Conservation (phyloP, 2,888 invertebrate species). For the Hyposoter didymator region DNA sequence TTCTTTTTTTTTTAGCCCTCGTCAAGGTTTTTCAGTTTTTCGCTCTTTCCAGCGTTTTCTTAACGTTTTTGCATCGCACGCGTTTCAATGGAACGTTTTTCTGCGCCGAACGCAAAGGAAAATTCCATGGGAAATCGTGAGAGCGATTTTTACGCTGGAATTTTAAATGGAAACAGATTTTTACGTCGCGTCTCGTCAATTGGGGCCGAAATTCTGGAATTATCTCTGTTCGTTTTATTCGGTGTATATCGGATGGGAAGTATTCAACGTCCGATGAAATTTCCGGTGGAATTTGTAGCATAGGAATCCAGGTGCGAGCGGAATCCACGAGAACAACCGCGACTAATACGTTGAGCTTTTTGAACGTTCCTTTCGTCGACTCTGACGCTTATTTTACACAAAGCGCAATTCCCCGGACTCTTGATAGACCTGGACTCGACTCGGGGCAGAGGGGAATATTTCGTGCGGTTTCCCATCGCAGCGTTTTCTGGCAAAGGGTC, state of each 20-base stretch:
- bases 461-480: conserved; percentile 22
- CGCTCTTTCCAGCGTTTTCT: neutral
- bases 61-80: neutral
- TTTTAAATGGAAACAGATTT: too few species aligned
- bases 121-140: too few species aligned
- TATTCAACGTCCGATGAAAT: neutral
- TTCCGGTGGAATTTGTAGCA: neutral
- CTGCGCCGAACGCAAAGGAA: neutral
- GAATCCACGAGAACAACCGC: neutral
- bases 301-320: conserved; percentile 8
- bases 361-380: neutral
- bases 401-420: conserved; percentile 25
- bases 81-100: neutral
- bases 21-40: neutral
- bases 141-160: too few species aligned
- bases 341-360: neutral
- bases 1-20: neutral
- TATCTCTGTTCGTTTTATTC: too few species aligned
- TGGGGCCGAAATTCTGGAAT: too few species aligned
- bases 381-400: conserved; percentile 30
- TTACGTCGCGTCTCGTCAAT: too few species aligned
- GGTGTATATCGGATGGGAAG: neutral
- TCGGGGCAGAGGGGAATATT: conserved; percentile 19
- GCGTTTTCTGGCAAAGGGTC: conserved; percentile 20
- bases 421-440: conserved; percentile 21